phyloP scores from a whole-genome alignment of 2,797 vertebrate species.

The Erithacus rubecula region DNA sequence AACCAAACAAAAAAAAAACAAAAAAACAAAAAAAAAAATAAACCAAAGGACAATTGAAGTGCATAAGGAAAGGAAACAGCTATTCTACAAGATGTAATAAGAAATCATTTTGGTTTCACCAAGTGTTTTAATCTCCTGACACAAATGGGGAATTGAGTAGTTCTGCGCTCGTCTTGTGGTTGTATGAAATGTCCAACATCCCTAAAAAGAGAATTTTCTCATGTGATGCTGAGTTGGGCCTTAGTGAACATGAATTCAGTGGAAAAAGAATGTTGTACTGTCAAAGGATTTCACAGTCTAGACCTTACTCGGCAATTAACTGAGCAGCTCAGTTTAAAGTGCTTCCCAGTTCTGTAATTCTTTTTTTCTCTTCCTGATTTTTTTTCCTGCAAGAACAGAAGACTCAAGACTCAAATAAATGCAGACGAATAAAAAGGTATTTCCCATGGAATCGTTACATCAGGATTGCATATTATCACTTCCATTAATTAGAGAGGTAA shows the following conservation, averaged over 20 bases:
- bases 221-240: neutral
- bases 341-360: neutral
- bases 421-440: neutral
- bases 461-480: neutral
- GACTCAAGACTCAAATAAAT: neutral
- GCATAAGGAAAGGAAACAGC: neutral
- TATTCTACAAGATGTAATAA: neutral
- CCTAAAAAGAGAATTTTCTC: slow-evolving; percentile 24
- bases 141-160: slow-evolving; percentile 8
- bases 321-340: neutral
- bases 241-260: slow-evolving; percentile 44
- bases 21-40: no score
- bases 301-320: slow-evolving; percentile 31
- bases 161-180: neutral
- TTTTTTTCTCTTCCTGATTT: neutral
- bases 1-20: neutral
- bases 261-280: slow-evolving; percentile 33
- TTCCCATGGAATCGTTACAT: neutral
- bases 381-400: neutral
- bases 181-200: neutral
- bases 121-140: neutral
- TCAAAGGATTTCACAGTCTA: slow-evolving; percentile 43
- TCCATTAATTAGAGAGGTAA: neutral
- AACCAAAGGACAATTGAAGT: neutral
- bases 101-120: neutral